These are phyloP conservation scores for Coilia nasus DNA, from an alignment of 2,797 vertebrate genomes.

Conservation along the genomic window DNA sequence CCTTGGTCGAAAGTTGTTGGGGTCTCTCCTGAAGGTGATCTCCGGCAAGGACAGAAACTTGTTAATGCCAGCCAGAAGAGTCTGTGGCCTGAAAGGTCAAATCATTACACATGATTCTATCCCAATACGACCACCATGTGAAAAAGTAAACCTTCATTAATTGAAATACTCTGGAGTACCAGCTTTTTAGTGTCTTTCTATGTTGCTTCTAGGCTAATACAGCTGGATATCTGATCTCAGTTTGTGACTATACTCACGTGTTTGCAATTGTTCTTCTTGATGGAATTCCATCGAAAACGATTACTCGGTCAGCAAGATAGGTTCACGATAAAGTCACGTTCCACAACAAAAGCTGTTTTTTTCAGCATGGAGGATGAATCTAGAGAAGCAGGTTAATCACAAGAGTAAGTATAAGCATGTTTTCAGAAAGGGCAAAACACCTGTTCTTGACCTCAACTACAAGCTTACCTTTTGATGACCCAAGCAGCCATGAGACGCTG, in stretches of 20 bases:
- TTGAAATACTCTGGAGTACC: no score
- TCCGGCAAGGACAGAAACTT: slow-evolving; percentile 92
- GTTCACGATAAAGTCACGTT: slow-evolving; percentile 99
- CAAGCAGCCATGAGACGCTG: slow-evolving; percentile 95
- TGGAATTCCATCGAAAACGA: slow-evolving; percentile 95
- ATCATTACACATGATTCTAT: neutral
- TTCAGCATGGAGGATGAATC: slow-evolving; percentile 96
- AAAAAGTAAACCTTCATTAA: no score
- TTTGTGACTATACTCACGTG: slow-evolving; percentile 75
- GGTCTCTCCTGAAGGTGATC: slow-evolving; percentile 98
- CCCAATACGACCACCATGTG: no score
- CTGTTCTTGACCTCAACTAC: neutral
- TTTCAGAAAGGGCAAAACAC: neutral
- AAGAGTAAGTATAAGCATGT: slow-evolving; percentile 56
- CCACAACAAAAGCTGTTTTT: slow-evolving; percentile 96
- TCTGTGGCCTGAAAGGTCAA: slow-evolving; percentile 82
- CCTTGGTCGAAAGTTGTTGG: slow-evolving; percentile 96
- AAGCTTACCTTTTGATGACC: slow-evolving; percentile 91
- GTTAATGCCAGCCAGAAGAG: slow-evolving; percentile 94
- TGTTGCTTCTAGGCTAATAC: no score
- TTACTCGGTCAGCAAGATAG: slow-evolving; percentile 94
- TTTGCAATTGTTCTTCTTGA: slow-evolving; percentile 89
- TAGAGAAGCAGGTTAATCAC: slow-evolving; percentile 55
- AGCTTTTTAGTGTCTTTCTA: no score
- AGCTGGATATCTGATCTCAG: no score